These are phyloP conservation scores for Piscicola geometra DNA, from an alignment of 2,888 invertebrate genomes.

Conservation along the genomic window DNA sequence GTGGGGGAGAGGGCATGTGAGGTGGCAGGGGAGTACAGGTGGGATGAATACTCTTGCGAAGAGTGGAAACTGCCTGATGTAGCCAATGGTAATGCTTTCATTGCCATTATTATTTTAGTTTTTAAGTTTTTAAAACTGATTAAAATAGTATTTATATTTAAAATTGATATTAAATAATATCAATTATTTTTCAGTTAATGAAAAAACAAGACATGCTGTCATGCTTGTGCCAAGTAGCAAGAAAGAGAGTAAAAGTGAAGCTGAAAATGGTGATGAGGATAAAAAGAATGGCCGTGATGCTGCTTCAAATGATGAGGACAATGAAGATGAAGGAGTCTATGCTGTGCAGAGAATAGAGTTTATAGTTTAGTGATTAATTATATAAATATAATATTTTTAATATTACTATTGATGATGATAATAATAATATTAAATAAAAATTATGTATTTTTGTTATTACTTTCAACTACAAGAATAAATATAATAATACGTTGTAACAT, in stretches of 20 bases:
- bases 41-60: slow-evolving; percentile 35
- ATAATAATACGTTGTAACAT: too few relatives aligned
- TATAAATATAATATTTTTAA: not conserved
- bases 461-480: too few relatives aligned
- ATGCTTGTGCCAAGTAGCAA: not conserved
- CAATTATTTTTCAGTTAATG: slow-evolving; percentile 12
- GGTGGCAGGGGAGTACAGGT: slow-evolving; percentile 30
- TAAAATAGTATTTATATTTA: not conserved
- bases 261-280: not conserved
- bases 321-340: slow-evolving; percentile 19
- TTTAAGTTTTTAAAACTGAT: not conserved
- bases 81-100: not conserved
- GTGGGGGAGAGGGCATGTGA: slow-evolving; percentile 35
- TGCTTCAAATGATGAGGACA: not conserved
- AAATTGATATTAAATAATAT: not conserved
- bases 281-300: not conserved
- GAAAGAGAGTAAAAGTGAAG: not conserved
- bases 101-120: too few relatives aligned
- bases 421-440: too few relatives aligned
- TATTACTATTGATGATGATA: not conserved
- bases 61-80: slow-evolving; percentile 26
- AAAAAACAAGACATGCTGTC: slow-evolving; percentile 22
- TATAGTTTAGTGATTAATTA: slow-evolving; percentile 23
- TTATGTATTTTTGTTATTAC: too few relatives aligned
- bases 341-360: slow-evolving; percentile 23